Evolutionary conservation across 2,113 vertebrate genomes (phyloP).

Genomic region (Bubo bubo): DNA sequence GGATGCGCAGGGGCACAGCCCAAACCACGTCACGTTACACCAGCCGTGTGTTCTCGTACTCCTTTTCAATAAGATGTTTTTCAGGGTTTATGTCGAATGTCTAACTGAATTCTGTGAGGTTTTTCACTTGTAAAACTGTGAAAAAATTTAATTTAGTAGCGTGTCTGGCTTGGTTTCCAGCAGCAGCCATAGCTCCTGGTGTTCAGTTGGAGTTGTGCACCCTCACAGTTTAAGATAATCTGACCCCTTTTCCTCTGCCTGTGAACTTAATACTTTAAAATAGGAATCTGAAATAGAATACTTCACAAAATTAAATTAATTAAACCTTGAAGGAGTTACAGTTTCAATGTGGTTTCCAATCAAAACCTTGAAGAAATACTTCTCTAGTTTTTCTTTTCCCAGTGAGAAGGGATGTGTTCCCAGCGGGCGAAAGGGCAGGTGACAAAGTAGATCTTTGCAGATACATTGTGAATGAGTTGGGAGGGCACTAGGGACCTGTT

Average conservation of each 20-base stretch:
- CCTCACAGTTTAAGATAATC: rapidly evolving
- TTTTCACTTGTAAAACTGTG: not conserved
- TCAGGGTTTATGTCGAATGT: not conserved
- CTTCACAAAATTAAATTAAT: not conserved
- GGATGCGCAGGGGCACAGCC: rapidly evolving
- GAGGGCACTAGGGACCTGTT: not conserved
- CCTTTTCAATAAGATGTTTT: not conserved
- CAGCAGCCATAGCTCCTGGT: rapidly evolving
- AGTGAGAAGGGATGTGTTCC: not conserved
- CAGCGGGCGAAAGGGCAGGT: rapidly evolving
- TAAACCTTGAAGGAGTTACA: not conserved
- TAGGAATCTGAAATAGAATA: not conserved
- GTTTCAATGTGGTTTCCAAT: not conserved
- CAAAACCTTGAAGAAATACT: not conserved
- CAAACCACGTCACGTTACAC: rapidly evolving
- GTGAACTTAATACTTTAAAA: not conserved
- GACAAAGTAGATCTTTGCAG: not conserved
- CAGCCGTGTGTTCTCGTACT: rapidly evolving
- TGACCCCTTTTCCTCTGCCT: not conserved
- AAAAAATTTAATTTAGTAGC: rapidly evolving
- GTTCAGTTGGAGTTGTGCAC: not conserved
- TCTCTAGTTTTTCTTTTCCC: not conserved
- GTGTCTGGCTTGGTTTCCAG: not conserved
- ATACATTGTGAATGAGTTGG: not conserved
- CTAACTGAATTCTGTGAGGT: not conserved